Evolutionary conservation across 1,140 invertebrate species (phyloP).

Genomic region (Bombus haemorrhoidalis): DNA sequence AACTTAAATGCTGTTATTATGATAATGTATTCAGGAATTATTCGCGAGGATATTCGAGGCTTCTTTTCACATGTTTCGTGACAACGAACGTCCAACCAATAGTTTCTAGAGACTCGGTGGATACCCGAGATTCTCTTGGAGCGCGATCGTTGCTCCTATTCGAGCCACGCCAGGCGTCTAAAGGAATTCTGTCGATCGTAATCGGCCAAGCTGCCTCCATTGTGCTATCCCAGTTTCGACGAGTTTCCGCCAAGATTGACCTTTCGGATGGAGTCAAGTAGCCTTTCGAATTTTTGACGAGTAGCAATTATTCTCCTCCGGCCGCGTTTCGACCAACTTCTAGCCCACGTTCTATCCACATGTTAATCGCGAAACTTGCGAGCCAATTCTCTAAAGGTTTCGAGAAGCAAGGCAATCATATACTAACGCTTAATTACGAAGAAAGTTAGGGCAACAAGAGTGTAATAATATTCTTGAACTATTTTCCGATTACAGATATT

Average conservation of each 20-base stretch:
- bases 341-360: not conserved
- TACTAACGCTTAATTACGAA: no score
- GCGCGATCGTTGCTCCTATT: conserved; percentile 16
- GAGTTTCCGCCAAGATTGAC: conserved; percentile 51
- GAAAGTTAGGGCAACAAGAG: no score
- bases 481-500: no score
- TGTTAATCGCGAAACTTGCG: conserved; percentile 8
- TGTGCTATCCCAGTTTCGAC: conserved; percentile 26
- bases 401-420: not conserved
- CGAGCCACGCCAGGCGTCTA: not conserved
- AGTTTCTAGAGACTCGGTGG: conserved; percentile 4
- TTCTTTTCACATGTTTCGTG: not conserved
- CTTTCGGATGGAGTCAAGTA: conserved; percentile 56
- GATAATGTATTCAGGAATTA: no score
- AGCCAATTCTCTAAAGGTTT: not conserved
- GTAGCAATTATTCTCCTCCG: conserved; percentile 30
- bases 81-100: conserved; percentile 1
- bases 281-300: conserved; percentile 46
- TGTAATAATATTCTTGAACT: no score
- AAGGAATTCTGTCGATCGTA: conserved; percentile 41
- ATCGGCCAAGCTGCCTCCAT: conserved; percentile 42
- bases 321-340: not conserved
- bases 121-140: conserved; percentile 20
- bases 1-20: no score
- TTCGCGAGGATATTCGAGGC: not conserved